These are phyloP conservation scores for Pagetopsis macropterus DNA, from an alignment of 2,797 vertebrate species.

Conservation along the genomic window DNA sequence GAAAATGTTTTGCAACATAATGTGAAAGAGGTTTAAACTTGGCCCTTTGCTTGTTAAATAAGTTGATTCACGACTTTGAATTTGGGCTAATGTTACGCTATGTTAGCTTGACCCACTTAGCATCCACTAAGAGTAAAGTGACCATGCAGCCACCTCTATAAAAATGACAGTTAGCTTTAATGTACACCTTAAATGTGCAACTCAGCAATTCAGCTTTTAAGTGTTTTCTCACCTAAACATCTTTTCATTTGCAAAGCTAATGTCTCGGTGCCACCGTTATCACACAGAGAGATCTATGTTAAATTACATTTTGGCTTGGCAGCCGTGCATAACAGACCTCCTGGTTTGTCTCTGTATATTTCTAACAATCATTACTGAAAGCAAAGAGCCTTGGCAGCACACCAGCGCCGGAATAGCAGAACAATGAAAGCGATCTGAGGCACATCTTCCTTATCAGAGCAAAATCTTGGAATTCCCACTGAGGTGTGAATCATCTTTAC, in stretches of 20 bases:
- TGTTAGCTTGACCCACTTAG: conserved; percentile 40
- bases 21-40: neutral
- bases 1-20: neutral
- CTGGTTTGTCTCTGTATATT: conserved; percentile 26
- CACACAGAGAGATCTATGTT: conserved; percentile 16
- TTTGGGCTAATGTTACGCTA: neutral
- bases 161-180: conserved; percentile 4
- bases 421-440: conserved; percentile 56
- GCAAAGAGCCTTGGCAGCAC: conserved; percentile 41
- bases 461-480: conserved; percentile 45
- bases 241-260: neutral
- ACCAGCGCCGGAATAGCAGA: conserved; percentile 63
- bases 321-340: conserved; percentile 23
- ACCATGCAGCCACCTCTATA: conserved; percentile 28
- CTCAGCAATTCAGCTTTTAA: neutral
- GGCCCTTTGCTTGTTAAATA: neutral
- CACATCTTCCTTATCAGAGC: conserved; percentile 47
- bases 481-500: conserved; percentile 60
- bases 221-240: neutral
- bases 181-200: conserved; percentile 3
- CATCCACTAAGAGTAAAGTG: conserved; percentile 19
- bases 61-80: neutral
- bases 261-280: conserved; percentile 3
- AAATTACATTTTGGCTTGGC: conserved; percentile 28
- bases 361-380: conserved; percentile 43